Percentiles rank a stretch among this genome's conserved stretches.
Evolutionary conservation across 2,113 vertebrate genomes (phyloP).

Genomic region (Laticauda laticaudata): DNA sequence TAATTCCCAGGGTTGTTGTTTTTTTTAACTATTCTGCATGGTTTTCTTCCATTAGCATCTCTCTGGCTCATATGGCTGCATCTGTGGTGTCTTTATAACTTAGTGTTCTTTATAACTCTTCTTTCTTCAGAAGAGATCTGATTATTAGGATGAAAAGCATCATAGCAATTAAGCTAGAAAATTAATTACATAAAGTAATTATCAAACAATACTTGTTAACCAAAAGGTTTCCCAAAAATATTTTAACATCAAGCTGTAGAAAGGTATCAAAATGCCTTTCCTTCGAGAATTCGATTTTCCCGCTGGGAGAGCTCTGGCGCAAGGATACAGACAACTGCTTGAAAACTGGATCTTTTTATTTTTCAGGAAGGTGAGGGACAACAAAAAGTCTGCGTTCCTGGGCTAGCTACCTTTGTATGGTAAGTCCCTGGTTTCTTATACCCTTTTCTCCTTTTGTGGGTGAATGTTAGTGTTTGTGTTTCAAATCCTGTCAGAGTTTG

Average conservation of each 20-base stretch:
- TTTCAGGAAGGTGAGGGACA: no score
- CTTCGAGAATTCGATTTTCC: no score
- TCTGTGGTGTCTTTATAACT: background rate
- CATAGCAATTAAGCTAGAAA: background rate
- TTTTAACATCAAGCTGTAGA: background rate
- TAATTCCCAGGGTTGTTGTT: background rate
- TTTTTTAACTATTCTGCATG: background rate
- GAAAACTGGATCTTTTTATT: no score
- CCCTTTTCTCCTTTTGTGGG: no score
- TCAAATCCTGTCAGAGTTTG: no score
- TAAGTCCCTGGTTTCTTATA: no score
- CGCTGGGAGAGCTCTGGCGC: no score
- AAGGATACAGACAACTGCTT: no score
- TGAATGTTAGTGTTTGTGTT: no score
- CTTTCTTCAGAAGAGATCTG: background rate
- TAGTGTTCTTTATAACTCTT: background rate
- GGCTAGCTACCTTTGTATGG: no score
- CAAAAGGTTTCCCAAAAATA: background rate
- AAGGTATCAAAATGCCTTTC: no score
- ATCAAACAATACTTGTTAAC: background rate
- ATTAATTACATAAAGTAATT: background rate
- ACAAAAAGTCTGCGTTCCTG: no score
- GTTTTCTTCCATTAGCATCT: background rate
- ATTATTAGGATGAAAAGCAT: background rate
- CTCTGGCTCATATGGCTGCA: background rate